Evolutionary conservation across 1,140 invertebrate species (phyloP).

Genomic region (Rhysida immarginata): DNA sequence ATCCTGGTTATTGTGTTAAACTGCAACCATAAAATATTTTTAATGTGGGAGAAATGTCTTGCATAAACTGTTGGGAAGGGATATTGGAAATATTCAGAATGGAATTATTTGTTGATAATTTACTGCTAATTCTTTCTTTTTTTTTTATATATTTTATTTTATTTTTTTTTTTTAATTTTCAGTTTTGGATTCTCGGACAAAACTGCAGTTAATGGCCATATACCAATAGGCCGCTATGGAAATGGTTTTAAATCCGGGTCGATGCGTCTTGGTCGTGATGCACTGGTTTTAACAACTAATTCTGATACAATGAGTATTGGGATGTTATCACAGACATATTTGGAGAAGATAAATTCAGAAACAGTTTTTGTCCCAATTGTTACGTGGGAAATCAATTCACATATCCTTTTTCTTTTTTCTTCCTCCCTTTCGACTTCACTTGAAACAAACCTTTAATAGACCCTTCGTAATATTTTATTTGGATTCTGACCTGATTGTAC

Average conservation of each 20-base stretch:
- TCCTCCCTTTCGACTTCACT: too few relatives aligned
- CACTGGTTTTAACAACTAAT: neutral
- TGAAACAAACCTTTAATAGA: neutral
- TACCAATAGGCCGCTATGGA: conserved; percentile 1
- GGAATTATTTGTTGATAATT: too few relatives aligned
- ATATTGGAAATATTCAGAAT: too few relatives aligned
- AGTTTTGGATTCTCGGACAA: conserved; percentile 4
- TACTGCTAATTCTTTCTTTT: too few relatives aligned
- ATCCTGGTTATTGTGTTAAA: too few relatives aligned
- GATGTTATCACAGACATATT: conserved; percentile 1
- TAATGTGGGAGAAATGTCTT: too few relatives aligned
- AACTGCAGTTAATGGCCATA: neutral
- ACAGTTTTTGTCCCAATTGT: conserved; percentile 3
- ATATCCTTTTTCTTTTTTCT: too few relatives aligned
- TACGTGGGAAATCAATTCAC: neutral
- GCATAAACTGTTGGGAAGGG: too few relatives aligned
- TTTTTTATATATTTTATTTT: too few relatives aligned
- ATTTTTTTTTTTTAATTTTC: neutral
- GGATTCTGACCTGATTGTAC: too few relatives aligned
- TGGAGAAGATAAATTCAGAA: neutral
- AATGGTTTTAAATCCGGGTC: conserved; percentile 5
- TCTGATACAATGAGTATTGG: neutral
- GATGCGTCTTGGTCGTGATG: neutral
- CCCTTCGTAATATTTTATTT: too few relatives aligned
- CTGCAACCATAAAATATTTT: too few relatives aligned